Evolutionary conservation across 2,888 invertebrate species (phyloP).

Genomic region (Eugnorisma glareosa): DNA sequence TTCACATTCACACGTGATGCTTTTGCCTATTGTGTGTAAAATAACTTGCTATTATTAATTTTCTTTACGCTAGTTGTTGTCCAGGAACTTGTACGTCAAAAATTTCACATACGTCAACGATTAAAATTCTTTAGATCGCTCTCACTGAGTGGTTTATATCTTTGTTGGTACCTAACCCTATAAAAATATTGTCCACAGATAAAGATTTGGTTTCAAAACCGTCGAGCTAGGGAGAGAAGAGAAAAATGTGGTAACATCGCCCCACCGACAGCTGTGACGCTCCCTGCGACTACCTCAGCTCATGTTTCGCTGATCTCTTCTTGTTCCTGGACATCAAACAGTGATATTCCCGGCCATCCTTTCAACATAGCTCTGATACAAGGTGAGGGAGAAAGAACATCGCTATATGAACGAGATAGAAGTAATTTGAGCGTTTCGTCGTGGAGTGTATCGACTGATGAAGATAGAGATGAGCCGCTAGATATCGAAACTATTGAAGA

Average conservation of each 20-base stretch:
- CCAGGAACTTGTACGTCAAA: neutral
- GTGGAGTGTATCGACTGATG: conserved; percentile 60
- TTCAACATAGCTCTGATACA: conserved; percentile 23
- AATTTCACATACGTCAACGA: neutral
- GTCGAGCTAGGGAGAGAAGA: conserved; percentile 93
- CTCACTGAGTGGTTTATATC: neutral
- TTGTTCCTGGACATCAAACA: conserved; percentile 52
- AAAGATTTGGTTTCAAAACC: conserved; percentile 96
- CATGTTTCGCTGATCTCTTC: conserved; percentile 45
- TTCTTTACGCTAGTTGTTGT: neutral
- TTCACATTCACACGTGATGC: conserved; percentile 33
- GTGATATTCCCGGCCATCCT: conserved; percentile 10
- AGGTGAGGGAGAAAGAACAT: conserved; percentile 15
- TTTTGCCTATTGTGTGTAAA: conserved; percentile 40
- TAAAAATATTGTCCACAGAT: conserved; percentile 76
- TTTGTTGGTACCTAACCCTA: conserved; percentile 1
- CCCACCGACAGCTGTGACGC: conserved; percentile 80
- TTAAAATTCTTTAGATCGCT: neutral
- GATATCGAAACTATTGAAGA: conserved; percentile 82
- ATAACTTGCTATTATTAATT: neutral
- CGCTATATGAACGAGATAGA: conserved; percentile 25
- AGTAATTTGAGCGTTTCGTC: conserved; percentile 38
- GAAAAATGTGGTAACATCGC: conserved; percentile 88
- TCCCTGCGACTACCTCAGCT: conserved; percentile 77
- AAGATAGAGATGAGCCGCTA: conserved; percentile 77